Evolutionary conservation across 2,113 vertebrate species (phyloP).

Genomic region (Smithornis capensis): DNA sequence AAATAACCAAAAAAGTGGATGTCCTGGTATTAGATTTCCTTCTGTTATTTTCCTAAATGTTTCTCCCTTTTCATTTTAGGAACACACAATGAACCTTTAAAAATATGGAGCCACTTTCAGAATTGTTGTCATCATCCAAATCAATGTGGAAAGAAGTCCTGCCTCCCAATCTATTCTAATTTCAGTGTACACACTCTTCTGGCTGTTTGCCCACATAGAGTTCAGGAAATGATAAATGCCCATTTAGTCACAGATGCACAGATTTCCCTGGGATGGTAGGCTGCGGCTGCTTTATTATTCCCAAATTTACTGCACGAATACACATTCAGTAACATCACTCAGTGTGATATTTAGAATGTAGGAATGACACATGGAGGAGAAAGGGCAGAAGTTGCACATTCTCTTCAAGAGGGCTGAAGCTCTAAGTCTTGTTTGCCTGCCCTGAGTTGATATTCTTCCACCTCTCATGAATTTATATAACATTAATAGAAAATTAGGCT

Average conservation of each 20-base stretch:
- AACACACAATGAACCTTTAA: slow-evolving; percentile 49
- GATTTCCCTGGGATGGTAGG: slow-evolving; percentile 44
- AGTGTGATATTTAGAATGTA: neutral
- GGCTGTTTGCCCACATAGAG: slow-evolving; percentile 58
- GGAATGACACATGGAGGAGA: neutral
- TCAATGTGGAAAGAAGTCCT: slow-evolving; percentile 60
- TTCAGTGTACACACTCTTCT: slow-evolving; percentile 60
- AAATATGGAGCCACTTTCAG: slow-evolving; percentile 45
- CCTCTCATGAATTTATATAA: neutral
- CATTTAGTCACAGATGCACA: slow-evolving; percentile 49
- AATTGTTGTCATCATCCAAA: slow-evolving; percentile 54
- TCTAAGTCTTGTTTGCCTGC: neutral
- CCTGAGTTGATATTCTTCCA: neutral
- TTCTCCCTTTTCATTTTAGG: slow-evolving; percentile 17
- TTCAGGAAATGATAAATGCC: slow-evolving; percentile 67
- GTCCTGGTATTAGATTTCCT: neutral
- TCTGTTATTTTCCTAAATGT: slow-evolving; percentile 49
- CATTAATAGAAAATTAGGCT: slow-evolving; percentile 46
- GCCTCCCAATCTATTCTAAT: slow-evolving; percentile 68
- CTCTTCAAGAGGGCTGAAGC: neutral
- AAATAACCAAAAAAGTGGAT: neutral
- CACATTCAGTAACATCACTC: neutral
- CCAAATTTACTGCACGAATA: slow-evolving; percentile 6
- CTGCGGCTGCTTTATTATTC: slow-evolving; percentile 2
- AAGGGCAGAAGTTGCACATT: neutral